A percentile compares a stretch with the other conserved stretches of the same genome.
phyloP scores from a whole-genome alignment of 2,113 vertebrate genomes.

The Semnornis frantzii region DNA sequence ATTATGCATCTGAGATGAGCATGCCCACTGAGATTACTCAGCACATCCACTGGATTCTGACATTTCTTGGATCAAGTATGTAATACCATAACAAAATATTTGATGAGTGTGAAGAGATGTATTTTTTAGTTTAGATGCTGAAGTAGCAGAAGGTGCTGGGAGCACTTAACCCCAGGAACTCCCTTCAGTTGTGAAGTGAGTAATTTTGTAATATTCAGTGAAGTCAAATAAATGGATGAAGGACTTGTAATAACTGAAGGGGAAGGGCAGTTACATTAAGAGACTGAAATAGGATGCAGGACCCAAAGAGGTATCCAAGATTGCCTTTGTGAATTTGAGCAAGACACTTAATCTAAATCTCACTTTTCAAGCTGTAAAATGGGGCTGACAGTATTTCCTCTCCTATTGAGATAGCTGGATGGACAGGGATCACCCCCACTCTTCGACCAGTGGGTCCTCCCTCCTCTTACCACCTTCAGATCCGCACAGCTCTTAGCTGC shows the following conservation, averaged over 20 bases:
- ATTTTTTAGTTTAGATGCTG: neutral
- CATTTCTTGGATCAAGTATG: neutral
- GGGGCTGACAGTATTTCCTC: conserved; percentile 55
- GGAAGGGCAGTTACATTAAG: neutral
- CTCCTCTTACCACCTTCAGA: neutral
- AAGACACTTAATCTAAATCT: conserved; percentile 67
- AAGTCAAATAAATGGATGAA: conserved; percentile 22
- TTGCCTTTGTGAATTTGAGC: conserved; percentile 57
- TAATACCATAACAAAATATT: neutral
- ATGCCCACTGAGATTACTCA: neutral
- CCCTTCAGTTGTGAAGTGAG: neutral
- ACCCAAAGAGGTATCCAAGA: conserved; percentile 38
- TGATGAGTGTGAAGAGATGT: neutral
- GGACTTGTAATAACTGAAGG: neutral
- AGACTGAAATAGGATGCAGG: conserved; percentile 17
- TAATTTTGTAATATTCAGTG: conserved; percentile 14
- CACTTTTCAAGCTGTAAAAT: conserved; percentile 58
- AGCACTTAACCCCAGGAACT: conserved; percentile 7
- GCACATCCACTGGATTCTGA: neutral
- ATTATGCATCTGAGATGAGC: neutral
- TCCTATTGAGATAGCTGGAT: conserved; percentile 11
- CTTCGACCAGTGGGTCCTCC: neutral
- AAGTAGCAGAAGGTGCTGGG: conserved; percentile 10
- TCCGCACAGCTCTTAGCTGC: neutral
- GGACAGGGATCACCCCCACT: conserved; percentile 2